A percentile compares a stretch with the other conserved stretches of the same genome.
Evolutionary conservation across 2,888 invertebrate species (phyloP).

Genomic region (Pycnomerus fuliginosus): DNA sequence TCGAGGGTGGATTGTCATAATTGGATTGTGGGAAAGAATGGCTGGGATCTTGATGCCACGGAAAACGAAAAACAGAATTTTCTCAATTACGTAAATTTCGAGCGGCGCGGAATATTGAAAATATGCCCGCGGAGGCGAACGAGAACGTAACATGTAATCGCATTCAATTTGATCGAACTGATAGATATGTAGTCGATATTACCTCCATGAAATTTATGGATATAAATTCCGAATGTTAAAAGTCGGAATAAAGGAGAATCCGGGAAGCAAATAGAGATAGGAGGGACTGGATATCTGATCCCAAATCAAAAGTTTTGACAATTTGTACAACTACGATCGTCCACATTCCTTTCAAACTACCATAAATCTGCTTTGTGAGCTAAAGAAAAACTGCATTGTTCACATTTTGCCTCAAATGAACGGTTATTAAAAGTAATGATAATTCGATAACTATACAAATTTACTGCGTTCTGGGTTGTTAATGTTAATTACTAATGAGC

Average conservation of each 20-base stretch:
- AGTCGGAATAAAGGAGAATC: conserved; percentile 11
- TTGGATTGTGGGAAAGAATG: conserved; percentile 5
- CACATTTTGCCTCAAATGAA: no score
- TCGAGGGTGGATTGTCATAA: conserved; percentile 2
- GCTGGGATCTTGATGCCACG: not conserved
- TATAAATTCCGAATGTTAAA: conserved; percentile 17
- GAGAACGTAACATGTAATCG: conserved; percentile 20
- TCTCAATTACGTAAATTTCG: conserved; percentile 21
- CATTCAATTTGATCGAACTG: conserved; percentile 23
- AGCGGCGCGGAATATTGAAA: conserved; percentile 21
- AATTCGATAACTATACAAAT: no score
- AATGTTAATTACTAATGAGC: no score
- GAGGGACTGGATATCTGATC: no score
- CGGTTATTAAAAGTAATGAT: no score
- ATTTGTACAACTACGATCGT: no score
- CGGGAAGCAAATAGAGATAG: conserved; percentile 8
- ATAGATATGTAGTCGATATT: conserved; percentile 19
- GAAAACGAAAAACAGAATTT: not conserved
- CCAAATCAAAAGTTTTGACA: no score
- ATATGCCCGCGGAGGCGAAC: conserved; percentile 16
- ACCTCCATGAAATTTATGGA: conserved; percentile 18
- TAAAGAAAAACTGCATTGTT: no score
- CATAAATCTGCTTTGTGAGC: no score
- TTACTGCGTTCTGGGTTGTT: no score
- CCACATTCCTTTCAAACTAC: no score